Percentiles rank a stretch among this genome's conserved stretches.
Conservation (phyloP, 2,888 invertebrate species). For the Leucophenga montana region DNA sequence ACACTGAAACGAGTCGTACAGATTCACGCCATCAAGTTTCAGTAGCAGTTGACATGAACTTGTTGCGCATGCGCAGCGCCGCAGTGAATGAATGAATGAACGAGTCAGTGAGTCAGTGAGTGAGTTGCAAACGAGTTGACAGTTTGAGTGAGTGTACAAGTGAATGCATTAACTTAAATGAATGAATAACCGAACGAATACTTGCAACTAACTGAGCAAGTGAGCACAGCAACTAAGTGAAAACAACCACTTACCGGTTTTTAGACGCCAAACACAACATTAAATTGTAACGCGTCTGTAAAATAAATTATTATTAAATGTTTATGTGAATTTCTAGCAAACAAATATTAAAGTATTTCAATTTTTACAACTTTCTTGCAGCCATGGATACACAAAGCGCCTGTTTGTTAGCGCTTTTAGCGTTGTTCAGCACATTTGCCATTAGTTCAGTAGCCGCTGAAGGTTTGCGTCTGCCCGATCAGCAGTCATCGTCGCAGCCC, state of each 20-base stretch:
- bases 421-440: constrained; percentile 71
- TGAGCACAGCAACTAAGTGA: constrained; percentile 5
- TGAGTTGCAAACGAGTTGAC: not conserved
- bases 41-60: not conserved
- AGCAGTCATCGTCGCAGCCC: constrained; percentile 52
- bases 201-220: not conserved
- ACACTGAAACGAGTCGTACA: not conserved
- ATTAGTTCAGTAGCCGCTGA: constrained; percentile 75
- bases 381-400: constrained; percentile 61
- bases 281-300: not conserved
- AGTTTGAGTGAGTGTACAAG: not conserved
- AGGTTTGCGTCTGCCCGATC: constrained; percentile 76
- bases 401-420: constrained; percentile 66
- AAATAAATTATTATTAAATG: not conserved
- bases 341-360: constrained; percentile 41
- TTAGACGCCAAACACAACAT: not conserved
- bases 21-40: not conserved
- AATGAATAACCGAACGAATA: not conserved
- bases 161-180: constrained; percentile 5
- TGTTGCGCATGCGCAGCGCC: constrained; percentile 2
- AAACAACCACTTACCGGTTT: constrained; percentile 18
- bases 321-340: constrained; percentile 9
- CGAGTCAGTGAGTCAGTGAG: not conserved
- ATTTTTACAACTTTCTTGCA: constrained; percentile 59
- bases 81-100: not conserved